Evolutionary conservation across 1,140 invertebrate species (phyloP).

Genomic region (Riptortus pedestris): DNA sequence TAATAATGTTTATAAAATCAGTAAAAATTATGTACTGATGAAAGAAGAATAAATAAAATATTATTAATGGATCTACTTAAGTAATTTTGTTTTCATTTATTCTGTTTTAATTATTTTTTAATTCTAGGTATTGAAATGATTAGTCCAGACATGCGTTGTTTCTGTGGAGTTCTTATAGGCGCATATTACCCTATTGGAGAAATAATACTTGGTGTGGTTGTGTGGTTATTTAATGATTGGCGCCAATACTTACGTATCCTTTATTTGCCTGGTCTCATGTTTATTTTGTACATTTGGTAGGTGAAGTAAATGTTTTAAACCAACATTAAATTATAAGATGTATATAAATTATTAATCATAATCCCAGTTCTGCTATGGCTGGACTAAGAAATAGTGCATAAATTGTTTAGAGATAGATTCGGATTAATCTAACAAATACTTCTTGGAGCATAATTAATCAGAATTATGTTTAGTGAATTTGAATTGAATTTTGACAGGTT

Average conservation of each 20-base stretch:
- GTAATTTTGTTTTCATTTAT: not conserved
- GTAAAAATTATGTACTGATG: too few relatives aligned
- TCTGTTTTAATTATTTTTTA: not conserved
- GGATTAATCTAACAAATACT: too few relatives aligned
- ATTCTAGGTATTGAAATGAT: constrained; percentile 63
- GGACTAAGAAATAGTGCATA: too few relatives aligned
- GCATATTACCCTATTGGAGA: constrained; percentile 61
- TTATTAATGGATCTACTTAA: not conserved
- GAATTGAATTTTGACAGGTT: constrained; percentile 39
- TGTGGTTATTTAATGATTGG: constrained; percentile 61
- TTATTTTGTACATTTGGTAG: constrained; percentile 21
- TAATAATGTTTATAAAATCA: too few relatives aligned
- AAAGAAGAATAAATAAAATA: too few relatives aligned
- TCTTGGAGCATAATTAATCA: too few relatives aligned
- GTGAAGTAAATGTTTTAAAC: too few relatives aligned
- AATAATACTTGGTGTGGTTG: constrained; percentile 51
- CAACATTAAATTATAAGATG: not conserved
- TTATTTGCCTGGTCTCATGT: constrained; percentile 47
- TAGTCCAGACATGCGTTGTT: constrained; percentile 56
- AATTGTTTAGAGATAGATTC: too few relatives aligned
- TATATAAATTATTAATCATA: not conserved
- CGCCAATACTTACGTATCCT: constrained; percentile 51
- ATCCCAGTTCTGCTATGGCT: too few relatives aligned
- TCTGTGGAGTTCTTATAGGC: constrained; percentile 59
- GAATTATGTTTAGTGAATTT: too few relatives aligned